Percentiles rank a stretch among this genome's conserved stretches.
Conservation (phyloP, 1,140 invertebrate species). For the Limonius californicus region DNA sequence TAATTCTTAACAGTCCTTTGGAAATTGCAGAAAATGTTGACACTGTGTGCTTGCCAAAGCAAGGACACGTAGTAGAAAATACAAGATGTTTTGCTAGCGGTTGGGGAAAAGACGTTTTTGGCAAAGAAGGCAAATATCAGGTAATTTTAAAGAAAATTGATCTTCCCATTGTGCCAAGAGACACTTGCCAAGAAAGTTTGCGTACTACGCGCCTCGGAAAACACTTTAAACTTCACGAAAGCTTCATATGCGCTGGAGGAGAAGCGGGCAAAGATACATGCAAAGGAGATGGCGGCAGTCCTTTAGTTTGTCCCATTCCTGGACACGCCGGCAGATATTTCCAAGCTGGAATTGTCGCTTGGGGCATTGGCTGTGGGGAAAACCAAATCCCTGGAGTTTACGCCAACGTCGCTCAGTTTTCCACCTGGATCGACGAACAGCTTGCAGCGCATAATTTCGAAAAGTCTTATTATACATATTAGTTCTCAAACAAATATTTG, state of each 20-base stretch:
- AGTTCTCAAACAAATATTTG: constrained; percentile 1
- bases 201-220: constrained; percentile 57
- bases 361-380: constrained; percentile 55
- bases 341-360: constrained; percentile 52
- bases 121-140: constrained; percentile 56
- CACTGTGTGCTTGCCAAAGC: constrained; percentile 63
- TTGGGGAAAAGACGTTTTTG: constrained; percentile 63
- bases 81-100: constrained; percentile 55
- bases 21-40: constrained; percentile 63
- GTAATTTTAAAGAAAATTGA: constrained; percentile 69
- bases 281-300: constrained; percentile 57
- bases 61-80: constrained; percentile 43
- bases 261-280: constrained; percentile 62
- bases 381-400: constrained; percentile 53
- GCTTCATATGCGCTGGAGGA: constrained; percentile 75
- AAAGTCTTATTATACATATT: constrained; percentile 30
- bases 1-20: constrained; percentile 57
- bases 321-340: constrained; percentile 42
- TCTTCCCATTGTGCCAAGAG: constrained; percentile 56
- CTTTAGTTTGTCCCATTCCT: constrained; percentile 53
- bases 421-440: constrained; percentile 42
- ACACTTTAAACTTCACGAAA: constrained; percentile 60
- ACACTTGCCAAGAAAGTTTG: constrained; percentile 55
- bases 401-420: constrained; percentile 39
- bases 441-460: constrained; percentile 28